Base-by-base conservation (phyloP, 2,888 invertebrate species). In the Agonopterix alstromeriana region DNA sequence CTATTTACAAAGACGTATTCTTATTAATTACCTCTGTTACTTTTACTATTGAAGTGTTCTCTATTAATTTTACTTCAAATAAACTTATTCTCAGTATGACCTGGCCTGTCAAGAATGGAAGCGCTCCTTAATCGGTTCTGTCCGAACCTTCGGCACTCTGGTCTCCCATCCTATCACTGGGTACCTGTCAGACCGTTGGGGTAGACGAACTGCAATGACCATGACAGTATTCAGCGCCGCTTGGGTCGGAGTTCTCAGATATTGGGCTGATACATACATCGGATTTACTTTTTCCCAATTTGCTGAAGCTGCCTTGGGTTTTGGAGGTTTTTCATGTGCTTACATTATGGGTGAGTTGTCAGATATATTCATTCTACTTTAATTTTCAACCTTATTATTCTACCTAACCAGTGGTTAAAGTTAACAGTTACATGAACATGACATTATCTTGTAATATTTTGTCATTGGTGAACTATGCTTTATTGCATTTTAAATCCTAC, bases 31-130 rank as follows among this genome's bases (percentile, higher is more conserved):
- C 4, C n/a, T n/a, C n/a, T 9, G 38, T n/a, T n/a, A 7, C 10
- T 38, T n/a, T 38, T 10, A n/a, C 4, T 4, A 38, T n/a, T 38
- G 3, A 9, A 38, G 3, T 2, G 10, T 38, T 38, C 38, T n/a
- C 1, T n/a, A n/a, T n/a, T 9, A 38, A n/a, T n/a, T 38, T 38
- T 38, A n/a, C 38, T 38, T 38, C 1, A 38, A n/a, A 38, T 38
- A 9, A n/a, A 14, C 36, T 35, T 10, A 10, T 42, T 73, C 69
- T 8, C 70, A 93, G 93, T 93, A 90, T 63, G 79, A 76, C 27
- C 67, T 93, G n/a, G 91, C 90, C 2, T 93, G 93, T 59, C 89
- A 91, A 12, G 88, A 83, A 85, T 94, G 94, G 94, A 92, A 91
- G 54, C 81, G 94, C 14, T 89, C 93, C 0, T 64, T 94, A 48